These are phyloP conservation scores for human DNA, from an alignment of 2,113 vertebrate species.

Conservation along the genomic window GRCh38 chr18:45618001-45618500, in stretches of 20 bases:
- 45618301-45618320: not conserved
- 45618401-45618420: too few species aligned
- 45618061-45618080: not conserved
- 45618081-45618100: not conserved
- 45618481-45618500: too few species aligned
- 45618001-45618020: not conserved
- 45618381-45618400: not conserved
- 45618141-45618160: not conserved
- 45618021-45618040: not conserved
- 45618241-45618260: not conserved
- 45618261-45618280: not conserved
- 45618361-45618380: not conserved
- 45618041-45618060: not conserved
- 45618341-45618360: not conserved
- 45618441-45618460: too few species aligned
- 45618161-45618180: not conserved
- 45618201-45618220: not conserved
- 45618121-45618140: not conserved
- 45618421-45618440: too few species aligned
- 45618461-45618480: too few species aligned
- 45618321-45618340: not conserved
- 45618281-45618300: not conserved
- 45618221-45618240: not conserved
- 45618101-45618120: not conserved
- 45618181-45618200: not conserved